A percentile compares a stretch with the other conserved stretches of the same genome.
These are phyloP conservation scores for Drosophila biarmipes DNA, from an alignment of 1,140 invertebrate genomes.

Conservation along the genomic window DNA sequence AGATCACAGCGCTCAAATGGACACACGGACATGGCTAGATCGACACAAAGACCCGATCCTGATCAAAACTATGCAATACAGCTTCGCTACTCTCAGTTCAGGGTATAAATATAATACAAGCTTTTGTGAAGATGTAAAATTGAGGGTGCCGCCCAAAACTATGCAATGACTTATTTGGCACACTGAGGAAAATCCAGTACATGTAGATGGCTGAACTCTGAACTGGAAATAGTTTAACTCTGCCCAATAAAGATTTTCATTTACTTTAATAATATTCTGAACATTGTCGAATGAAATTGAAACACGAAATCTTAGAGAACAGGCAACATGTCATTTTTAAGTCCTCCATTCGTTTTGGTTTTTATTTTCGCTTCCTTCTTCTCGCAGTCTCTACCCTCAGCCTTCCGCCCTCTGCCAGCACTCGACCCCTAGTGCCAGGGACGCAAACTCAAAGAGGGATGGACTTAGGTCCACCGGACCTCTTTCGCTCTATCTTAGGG, in stretches of 20 bases:
- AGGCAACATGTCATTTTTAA: background rate
- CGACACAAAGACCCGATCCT: too few species aligned
- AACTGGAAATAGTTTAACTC: too few species aligned
- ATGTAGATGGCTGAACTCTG: too few species aligned
- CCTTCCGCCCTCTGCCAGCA: slow-evolving; percentile 11
- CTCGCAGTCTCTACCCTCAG: background rate
- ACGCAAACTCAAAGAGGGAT: slow-evolving; percentile 31
- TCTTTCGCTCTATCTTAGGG: slow-evolving; percentile 42
- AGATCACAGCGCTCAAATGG: too few species aligned
- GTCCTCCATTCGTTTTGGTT: background rate
- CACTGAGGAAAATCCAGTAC: too few species aligned
- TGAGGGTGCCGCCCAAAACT: background rate
- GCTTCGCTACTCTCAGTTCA: too few species aligned
- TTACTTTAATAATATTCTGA: too few species aligned
- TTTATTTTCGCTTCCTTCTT: slow-evolving; percentile 10
- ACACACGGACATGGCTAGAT: too few species aligned
- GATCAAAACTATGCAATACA: too few species aligned
- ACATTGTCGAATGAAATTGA: background rate
- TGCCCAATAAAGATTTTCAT: too few species aligned
- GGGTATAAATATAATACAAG: too few species aligned
- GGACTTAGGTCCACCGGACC: slow-evolving; percentile 26
- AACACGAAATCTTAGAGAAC: background rate
- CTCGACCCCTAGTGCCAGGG: slow-evolving; percentile 28
- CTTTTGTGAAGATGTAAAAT: too few species aligned
- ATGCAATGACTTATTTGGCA: background rate